Evolutionary conservation across 2,888 invertebrate species (phyloP).

Genomic region (Tenodera sinensis): DNA sequence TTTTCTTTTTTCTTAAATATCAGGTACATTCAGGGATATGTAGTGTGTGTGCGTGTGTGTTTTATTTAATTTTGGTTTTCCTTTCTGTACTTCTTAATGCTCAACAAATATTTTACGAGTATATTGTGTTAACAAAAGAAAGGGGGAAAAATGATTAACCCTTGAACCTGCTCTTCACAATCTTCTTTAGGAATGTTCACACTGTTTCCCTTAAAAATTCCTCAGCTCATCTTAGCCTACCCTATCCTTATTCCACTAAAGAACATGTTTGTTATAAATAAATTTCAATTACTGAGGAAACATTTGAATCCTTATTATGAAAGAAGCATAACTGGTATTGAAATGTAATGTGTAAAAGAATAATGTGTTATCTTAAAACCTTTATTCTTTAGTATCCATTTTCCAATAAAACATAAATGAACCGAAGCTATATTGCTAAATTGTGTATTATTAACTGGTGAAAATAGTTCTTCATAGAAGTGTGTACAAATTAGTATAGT

Average conservation of each 20-base stretch:
- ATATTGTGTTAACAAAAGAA: not conserved
- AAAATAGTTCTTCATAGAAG: not conserved
- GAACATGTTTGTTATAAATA: not conserved
- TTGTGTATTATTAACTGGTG: not conserved
- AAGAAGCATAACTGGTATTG: not conserved
- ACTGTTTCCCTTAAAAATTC: not conserved
- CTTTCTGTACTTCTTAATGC: not conserved
- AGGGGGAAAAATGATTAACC: not conserved
- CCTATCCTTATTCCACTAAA: not conserved
- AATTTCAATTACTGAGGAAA: not conserved
- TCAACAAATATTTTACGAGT: not conserved
- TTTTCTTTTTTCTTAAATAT: not conserved
- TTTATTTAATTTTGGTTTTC: not conserved
- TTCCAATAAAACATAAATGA: conserved; percentile 29
- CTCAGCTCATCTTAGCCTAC: not conserved
- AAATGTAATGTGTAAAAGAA: conserved; percentile 2
- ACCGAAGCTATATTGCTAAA: not conserved
- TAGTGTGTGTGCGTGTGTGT: conserved; percentile 12
- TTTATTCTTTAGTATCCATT: conserved; percentile 29
- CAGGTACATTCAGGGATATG: conserved; percentile 5
- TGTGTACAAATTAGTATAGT: not conserved
- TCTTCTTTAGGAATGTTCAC: not conserved
- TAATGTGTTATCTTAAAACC: conserved; percentile 15
- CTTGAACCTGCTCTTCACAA: not conserved
- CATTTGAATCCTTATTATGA: not conserved